A percentile compares a stretch with the other conserved stretches of the same genome.
Evolutionary conservation across 2,797 vertebrate genomes (phyloP).

Genomic region (Labroides dimidiatus): DNA sequence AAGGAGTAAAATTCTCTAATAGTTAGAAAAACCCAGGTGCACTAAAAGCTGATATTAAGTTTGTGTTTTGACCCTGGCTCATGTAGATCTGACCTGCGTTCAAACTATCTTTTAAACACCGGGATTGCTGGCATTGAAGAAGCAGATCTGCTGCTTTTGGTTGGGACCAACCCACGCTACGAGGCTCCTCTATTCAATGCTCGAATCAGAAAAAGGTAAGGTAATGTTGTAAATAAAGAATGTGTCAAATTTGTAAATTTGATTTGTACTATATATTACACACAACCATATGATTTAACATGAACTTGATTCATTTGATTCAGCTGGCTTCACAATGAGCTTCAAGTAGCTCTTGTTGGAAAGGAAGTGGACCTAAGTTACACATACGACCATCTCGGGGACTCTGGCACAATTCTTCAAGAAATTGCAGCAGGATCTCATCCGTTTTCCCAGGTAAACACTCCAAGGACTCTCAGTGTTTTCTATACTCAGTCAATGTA

Average conservation of each 20-base stretch:
- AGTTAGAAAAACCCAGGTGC: background rate
- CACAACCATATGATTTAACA: background rate
- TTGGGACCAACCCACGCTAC: constrained; percentile 92
- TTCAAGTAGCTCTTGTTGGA: constrained; percentile 89
- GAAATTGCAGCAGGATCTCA: constrained; percentile 88
- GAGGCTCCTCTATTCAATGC: constrained; percentile 92
- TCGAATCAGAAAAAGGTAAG: constrained; percentile 89
- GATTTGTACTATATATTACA: background rate
- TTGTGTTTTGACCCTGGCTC: constrained; percentile 7
- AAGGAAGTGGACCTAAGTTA: constrained; percentile 90
- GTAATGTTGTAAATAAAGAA: background rate
- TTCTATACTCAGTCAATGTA: constrained; percentile 1
- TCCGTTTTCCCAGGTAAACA: constrained; percentile 85
- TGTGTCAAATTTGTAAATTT: background rate
- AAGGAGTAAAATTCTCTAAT: background rate
- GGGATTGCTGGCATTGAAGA: constrained; percentile 91
- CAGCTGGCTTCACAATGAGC: constrained; percentile 95
- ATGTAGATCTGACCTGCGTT: constrained; percentile 89
- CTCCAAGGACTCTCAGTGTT: background rate
- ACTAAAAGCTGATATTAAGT: background rate
- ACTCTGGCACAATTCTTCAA: constrained; percentile 87
- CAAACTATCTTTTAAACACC: constrained; percentile 91
- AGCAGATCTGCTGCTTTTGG: constrained; percentile 89
- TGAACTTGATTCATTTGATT: constrained; percentile 45
- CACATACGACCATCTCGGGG: constrained; percentile 89